Conservation (phyloP, 2,113 vertebrate species). For the Prunella fulvescens region DNA sequence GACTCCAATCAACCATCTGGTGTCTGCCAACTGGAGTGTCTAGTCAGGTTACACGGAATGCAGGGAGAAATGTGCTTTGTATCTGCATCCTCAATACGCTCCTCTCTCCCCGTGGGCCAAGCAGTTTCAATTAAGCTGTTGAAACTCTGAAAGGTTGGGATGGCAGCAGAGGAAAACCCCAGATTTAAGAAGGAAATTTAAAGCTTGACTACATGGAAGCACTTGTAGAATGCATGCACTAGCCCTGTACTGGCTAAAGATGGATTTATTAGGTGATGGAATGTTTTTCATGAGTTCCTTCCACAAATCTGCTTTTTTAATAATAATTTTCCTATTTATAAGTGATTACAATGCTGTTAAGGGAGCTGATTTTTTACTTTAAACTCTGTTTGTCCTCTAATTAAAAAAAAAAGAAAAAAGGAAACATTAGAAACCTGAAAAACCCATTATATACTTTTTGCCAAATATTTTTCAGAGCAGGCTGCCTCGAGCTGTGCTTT, state of each 20-base stretch:
- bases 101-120: not conserved
- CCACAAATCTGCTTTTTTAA: not conserved
- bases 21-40: conserved; percentile 69
- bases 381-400: not conserved
- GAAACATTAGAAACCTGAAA: conserved; percentile 1
- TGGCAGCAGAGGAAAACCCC: not conserved
- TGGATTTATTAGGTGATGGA: not conserved
- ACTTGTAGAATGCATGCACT: not conserved
- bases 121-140: not conserved
- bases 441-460: not conserved
- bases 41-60: conserved; percentile 57
- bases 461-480: not conserved
- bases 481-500: not conserved
- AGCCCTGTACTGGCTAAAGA: not conserved
- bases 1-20: conserved; percentile 67
- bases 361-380: not conserved
- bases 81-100: not conserved
- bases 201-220: not conserved
- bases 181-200: not conserved
- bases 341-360: not conserved
- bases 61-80: conserved; percentile 34
- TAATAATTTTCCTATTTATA: not conserved
- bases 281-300: not conserved
- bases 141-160: not conserved
- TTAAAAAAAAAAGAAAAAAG: not conserved